phyloP scores from a whole-genome alignment of 1,140 invertebrate genomes.

The Drosophila suzukii region DNA sequence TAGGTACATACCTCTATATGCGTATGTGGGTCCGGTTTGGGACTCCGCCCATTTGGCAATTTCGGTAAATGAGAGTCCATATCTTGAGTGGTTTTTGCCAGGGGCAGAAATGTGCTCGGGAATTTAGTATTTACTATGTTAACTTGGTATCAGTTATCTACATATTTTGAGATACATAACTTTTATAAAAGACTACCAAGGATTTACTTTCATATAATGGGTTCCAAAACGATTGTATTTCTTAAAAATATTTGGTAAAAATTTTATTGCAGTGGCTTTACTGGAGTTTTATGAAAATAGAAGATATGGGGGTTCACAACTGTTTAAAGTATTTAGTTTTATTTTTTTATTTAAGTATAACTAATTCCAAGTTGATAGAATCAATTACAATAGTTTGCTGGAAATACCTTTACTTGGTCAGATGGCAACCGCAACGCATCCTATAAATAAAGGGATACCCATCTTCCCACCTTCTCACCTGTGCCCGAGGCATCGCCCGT shows the following conservation, averaged over 20 bases:
- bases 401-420: background rate
- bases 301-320: too few species aligned
- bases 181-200: too few species aligned
- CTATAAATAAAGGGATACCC: slow-evolving; percentile 40
- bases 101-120: background rate
- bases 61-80: slow-evolving; percentile 1
- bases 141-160: background rate
- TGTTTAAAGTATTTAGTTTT: background rate
- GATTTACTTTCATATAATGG: too few species aligned
- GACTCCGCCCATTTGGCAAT: slow-evolving; percentile 8
- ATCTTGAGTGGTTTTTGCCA: background rate
- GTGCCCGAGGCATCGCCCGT: slow-evolving; percentile 19
- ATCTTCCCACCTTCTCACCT: slow-evolving; percentile 4
- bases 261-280: too few species aligned
- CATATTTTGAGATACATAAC: background rate
- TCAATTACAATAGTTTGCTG: background rate
- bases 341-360: too few species aligned
- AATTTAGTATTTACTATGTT: background rate
- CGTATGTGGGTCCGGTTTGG: slow-evolving; percentile 8
- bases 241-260: too few species aligned
- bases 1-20: background rate
- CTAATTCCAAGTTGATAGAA: background rate
- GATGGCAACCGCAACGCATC: slow-evolving; percentile 26
- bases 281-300: too few species aligned
- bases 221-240: too few species aligned